Evolutionary conservation across 2,113 vertebrate species (phyloP), one percentile per base, ranked within the genome.

Genomic region (Apteryx mantelli): DNA sequence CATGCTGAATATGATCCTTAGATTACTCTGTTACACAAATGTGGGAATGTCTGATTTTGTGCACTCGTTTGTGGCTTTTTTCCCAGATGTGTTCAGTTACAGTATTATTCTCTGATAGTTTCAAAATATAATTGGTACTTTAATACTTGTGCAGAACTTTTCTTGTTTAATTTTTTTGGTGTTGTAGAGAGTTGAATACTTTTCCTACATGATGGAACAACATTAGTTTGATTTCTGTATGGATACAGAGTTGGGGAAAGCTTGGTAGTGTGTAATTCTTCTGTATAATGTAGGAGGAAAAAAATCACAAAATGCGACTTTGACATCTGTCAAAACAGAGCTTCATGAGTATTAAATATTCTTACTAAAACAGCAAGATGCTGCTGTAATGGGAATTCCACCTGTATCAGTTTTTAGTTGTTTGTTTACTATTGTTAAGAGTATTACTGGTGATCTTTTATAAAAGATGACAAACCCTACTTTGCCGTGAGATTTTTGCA

Each of bases 391-490:
- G 34, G 53, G 8, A 83, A 56, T 82, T 85, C 13, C 2, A 74
- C n/a, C 19, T 90, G 7, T 79, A 13, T 50, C 0, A 0, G 52
- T 88, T 55, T 46, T 26, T n/a, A n/a, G 15, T 53, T 58, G 26
- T 34, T 88, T 28, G 14, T 61, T 89, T 68, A 38, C 20, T 70
- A 4, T 36, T 82, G 18, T 32, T 82, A 60, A 30, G 26, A 11
- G 4, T 64, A 46, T 75, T 76, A 71, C 14, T 14, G 40, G 7
- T 60, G 74, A 10, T 11, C 7, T 56, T 56, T 64, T 74, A 28
- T 15, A 32, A 5, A 40, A 53, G 20, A 55, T 44, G 16, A 28
- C 14, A 25, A 7, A 25, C n/a, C 1, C 3, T 50, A 15, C 32
- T 87, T 69, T 85, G 9, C 38, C 20, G 15, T 36, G 21, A 25